phyloP scores from a whole-genome alignment of 2,888 invertebrate species.

The Mesoligia furuncula region DNA sequence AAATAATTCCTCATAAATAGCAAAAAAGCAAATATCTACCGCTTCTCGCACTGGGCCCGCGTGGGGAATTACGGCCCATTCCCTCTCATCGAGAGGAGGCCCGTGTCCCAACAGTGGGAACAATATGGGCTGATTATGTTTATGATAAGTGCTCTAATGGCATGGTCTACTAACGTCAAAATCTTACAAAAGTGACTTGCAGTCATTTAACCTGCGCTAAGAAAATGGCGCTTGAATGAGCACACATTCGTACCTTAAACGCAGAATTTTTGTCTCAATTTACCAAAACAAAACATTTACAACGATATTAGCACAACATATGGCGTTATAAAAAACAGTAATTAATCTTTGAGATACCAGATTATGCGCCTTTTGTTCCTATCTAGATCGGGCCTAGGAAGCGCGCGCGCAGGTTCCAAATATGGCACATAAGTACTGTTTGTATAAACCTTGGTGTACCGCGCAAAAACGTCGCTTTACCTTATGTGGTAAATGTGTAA shows the following conservation, averaged over 20 bases:
- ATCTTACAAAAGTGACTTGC: background rate
- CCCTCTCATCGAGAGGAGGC: background rate
- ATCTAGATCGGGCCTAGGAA: slow-evolving; percentile 65
- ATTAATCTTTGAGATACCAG: slow-evolving; percentile 63
- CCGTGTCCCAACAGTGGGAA: background rate
- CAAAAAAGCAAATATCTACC: background rate
- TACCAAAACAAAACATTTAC: slow-evolving; percentile 47
- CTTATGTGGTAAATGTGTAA: slow-evolving; percentile 58
- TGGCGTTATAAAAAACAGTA: slow-evolving; percentile 65
- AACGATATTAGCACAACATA: slow-evolving; percentile 56
- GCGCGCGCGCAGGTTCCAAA: slow-evolving; percentile 51
- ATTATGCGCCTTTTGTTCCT: slow-evolving; percentile 64
- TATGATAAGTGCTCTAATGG: background rate
- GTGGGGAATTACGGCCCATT: background rate
- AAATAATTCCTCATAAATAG: background rate
- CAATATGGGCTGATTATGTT: background rate
- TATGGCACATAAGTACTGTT: slow-evolving; percentile 56
- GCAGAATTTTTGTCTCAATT: slow-evolving; percentile 13
- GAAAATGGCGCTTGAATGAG: background rate
- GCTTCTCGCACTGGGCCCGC: too few relatives aligned
- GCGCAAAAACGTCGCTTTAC: slow-evolving; percentile 56
- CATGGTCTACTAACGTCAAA: background rate
- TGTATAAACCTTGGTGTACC: slow-evolving; percentile 53
- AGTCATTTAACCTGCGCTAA: background rate
- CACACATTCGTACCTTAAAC: slow-evolving; percentile 10